Evolutionary conservation across 53 echinoderm and acorn worm genomes (phyloP).

Genomic region (Hippasteria phrygiana): DNA sequence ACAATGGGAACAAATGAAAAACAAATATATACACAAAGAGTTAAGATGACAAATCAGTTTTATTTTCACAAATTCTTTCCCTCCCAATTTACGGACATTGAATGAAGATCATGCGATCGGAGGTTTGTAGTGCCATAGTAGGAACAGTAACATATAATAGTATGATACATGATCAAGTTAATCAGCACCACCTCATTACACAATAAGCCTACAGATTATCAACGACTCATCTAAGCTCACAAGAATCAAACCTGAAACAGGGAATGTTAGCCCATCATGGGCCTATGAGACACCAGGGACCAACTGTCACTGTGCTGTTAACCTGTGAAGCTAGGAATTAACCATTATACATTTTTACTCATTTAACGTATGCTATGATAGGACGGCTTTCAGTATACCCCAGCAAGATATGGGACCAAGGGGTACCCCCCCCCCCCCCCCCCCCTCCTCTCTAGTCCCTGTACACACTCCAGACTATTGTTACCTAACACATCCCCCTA

Average conservation of each 20-base stretch:
- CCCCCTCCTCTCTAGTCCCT: too few species aligned
- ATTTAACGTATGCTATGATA: too few species aligned
- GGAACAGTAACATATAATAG: background rate
- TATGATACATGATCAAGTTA: slow-evolving; percentile 46
- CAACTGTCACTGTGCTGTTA: too few species aligned
- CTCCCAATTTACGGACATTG: slow-evolving; percentile 42
- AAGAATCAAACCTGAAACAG: slow-evolving; percentile 23
- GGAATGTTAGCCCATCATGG: slow-evolving; percentile 12
- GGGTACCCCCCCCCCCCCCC: too few species aligned
- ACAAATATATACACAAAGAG: background rate
- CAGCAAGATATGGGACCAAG: too few species aligned
- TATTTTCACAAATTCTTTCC: slow-evolving; percentile 41
- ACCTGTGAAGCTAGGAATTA: too few species aligned
- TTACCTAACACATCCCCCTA: too few species aligned
- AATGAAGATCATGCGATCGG: slow-evolving; percentile 15
- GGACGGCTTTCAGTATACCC: too few species aligned
- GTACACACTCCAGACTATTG: too few species aligned
- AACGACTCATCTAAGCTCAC: background rate
- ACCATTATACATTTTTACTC: too few species aligned
- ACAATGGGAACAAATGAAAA: background rate
- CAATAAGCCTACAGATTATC: slow-evolving; percentile 34
- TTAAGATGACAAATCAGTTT: slow-evolving; percentile 36
- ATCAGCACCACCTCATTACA: slow-evolving; percentile 42
- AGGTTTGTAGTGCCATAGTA: slow-evolving; percentile 11
- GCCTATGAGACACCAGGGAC: background rate